These are phyloP conservation scores for Phytoseiulus persimilis DNA, from an alignment of 2,888 invertebrate species.

Conservation along the genomic window DNA sequence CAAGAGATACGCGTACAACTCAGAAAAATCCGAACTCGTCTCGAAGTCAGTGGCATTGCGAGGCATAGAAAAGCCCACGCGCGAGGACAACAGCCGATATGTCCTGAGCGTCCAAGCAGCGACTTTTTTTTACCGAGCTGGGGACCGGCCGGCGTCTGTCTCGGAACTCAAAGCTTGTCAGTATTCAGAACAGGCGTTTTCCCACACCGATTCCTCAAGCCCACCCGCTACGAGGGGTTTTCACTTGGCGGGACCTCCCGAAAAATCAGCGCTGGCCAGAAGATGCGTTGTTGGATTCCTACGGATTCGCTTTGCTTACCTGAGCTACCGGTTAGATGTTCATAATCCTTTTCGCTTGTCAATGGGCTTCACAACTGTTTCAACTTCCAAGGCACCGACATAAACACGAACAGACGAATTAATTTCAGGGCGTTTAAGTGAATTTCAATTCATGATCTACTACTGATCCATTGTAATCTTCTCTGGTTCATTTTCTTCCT, in stretches of 20 bases:
- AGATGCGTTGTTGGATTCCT: background rate
- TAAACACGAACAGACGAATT: background rate
- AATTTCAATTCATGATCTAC: background rate
- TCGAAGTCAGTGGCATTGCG: too few relatives aligned
- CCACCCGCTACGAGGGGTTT: background rate
- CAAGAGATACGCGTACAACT: background rate
- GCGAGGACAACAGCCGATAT: background rate
- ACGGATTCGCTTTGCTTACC: constrained; percentile 5
- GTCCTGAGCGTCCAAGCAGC: constrained; percentile 5
- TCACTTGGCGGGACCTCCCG: background rate
- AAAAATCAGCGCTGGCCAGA: background rate
- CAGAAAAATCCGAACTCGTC: background rate
- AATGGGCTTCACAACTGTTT: background rate
- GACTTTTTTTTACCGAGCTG: background rate
- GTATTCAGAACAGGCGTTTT: background rate
- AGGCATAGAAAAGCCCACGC: too few relatives aligned
- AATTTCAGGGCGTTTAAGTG: background rate
- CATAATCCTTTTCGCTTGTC: background rate
- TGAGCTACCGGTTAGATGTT: background rate
- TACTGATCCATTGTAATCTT: background rate
- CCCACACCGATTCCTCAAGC: background rate
- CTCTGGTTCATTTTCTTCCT: background rate
- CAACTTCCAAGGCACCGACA: background rate
- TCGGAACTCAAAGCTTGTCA: background rate
- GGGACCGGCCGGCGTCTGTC: background rate